Base-by-base conservation (phyloP, 2,113 vertebrate species). In the Planiliza haematocheilus region DNA sequence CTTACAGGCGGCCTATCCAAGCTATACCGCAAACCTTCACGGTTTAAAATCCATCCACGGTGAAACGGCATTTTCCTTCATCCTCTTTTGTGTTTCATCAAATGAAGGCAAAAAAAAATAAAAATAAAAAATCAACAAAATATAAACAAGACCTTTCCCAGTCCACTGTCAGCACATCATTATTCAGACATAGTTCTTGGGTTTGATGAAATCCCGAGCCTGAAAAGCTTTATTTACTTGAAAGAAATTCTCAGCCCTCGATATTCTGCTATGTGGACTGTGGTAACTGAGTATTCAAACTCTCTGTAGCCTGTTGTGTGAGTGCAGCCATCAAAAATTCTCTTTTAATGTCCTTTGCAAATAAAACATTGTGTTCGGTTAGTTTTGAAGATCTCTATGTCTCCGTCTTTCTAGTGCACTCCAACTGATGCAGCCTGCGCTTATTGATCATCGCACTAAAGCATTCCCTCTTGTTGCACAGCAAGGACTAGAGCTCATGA, bases 391-490 rank as follows among this genome's bases (percentile, higher is more conserved):
- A 79, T 74, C 73, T 82, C 74, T 58, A 56, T 53, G 59, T 64
- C 65, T 83, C 65, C 74, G 51, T 71, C 65, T 64, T 77, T 89
- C 71, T 76, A 74, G 59, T 68, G 63, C 76, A 81, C 49, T 83
- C 70, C 62, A 67, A 41, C 65, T 84, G 74, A 82, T 83, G 77
- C 72, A 53, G 74, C 74, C 63, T 68, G 51, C 72, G 75, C 71
- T 59, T 91, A 93, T 90, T 92, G 90, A 93, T 93, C 79, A 82
- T 83, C 65, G 14, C 79, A 64, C 74, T 70, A 87, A 90, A 85
- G 67, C 63, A 82, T 87, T 89, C 77, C 46, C 52, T 89, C 84
- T 88, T 34, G 43, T 37, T 73, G 62, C 70, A 24, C 17, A 75
- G 80, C 76, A 90, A 82, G 77, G 85, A 88, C 91, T 78, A 77